These are phyloP conservation scores for Miniopterus natalensis DNA, from an alignment of 2,113 vertebrate species.

Conservation along the genomic window DNA sequence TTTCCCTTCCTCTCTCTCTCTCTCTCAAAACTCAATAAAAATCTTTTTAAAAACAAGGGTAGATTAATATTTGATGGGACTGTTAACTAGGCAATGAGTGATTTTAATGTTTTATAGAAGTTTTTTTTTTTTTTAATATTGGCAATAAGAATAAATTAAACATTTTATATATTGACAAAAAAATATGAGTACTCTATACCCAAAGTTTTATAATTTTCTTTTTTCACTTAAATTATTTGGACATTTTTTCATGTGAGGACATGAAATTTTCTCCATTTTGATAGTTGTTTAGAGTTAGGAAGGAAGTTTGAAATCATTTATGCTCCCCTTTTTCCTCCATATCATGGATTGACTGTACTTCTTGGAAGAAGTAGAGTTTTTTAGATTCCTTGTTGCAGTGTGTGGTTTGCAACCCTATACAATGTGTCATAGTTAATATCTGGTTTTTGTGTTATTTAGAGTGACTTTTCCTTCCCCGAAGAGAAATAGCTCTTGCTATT, in stretches of 20 bases:
- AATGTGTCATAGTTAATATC: neutral
- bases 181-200: neutral
- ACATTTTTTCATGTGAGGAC: neutral
- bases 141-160: neutral
- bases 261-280: neutral
- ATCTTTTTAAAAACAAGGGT: neutral
- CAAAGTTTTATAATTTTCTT: neutral
- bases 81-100: neutral
- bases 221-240: neutral
- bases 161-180: neutral
- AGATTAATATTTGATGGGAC: neutral
- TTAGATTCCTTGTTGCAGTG: neutral
- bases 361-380: neutral
- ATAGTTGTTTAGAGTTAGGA: neutral
- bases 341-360: neutral
- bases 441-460: constrained; percentile 4
- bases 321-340: neutral
- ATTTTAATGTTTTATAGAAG: neutral
- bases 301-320: neutral
- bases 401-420: neutral
- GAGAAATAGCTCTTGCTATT: neutral
- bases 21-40: too few species aligned
- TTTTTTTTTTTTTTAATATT: neutral
- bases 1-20: too few species aligned
- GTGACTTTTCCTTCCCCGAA: neutral